These are phyloP conservation scores for Campylomormyrus numenius DNA, from an alignment of 2,113 vertebrate species.

Conservation along the genomic window DNA sequence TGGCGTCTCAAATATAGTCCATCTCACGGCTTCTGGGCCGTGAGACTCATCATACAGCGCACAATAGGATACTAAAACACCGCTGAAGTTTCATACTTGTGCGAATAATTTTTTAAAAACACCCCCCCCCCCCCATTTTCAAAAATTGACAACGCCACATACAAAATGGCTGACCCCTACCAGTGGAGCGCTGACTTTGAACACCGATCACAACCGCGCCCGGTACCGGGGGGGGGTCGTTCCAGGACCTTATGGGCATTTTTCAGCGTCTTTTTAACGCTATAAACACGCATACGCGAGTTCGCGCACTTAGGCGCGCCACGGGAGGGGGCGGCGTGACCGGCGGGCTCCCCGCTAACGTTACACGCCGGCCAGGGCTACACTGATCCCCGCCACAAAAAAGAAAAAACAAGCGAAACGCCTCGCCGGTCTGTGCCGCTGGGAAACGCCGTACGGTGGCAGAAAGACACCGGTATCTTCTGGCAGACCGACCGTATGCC, in stretches of 20 bases:
- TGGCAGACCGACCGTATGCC: slow-evolving; percentile 28
- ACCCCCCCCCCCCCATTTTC: not conserved
- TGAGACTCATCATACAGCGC: not conserved
- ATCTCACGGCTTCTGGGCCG: not conserved
- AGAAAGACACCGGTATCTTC: not conserved
- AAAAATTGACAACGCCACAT: slow-evolving; percentile 25
- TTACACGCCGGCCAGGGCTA: not conserved
- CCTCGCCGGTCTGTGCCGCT: not conserved
- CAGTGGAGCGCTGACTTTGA: slow-evolving; percentile 11
- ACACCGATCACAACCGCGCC: not conserved
- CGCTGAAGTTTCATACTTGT: not conserved
- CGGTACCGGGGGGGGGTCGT: not conserved
- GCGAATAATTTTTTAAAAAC: not conserved
- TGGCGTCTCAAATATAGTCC: not conserved
- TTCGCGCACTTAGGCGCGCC: slow-evolving; percentile 55
- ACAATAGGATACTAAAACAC: not conserved
- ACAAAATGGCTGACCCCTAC: slow-evolving; percentile 48
- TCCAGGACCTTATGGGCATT: slow-evolving; percentile 5
- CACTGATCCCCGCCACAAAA: not conserved
- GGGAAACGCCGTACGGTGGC: not conserved
- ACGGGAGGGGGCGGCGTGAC: slow-evolving; percentile 46
- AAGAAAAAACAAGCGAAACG: not conserved
- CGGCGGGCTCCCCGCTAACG: not conserved
- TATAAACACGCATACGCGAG: slow-evolving; percentile 39
- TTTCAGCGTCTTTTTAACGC: slow-evolving; percentile 22